Evolutionary conservation across 2,888 invertebrate genomes (phyloP).

Genomic region (Polydrusus pterygomalis): DNA sequence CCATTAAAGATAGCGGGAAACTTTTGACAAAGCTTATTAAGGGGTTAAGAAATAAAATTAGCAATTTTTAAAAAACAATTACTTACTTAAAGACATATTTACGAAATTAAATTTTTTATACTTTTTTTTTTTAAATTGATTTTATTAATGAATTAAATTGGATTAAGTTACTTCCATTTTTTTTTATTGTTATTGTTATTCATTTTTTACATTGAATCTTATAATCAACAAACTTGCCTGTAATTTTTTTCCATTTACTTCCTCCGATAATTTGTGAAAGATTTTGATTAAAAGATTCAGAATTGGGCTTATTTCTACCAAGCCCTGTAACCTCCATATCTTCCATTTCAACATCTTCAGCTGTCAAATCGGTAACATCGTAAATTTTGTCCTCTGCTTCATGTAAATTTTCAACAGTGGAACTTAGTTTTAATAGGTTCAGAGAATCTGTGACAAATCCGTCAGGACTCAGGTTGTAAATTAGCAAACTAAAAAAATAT

Average conservation of each 20-base stretch:
- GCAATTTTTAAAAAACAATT: too few species aligned
- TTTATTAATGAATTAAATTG: too few species aligned
- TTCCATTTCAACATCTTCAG: constrained; percentile 10
- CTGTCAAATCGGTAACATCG: constrained; percentile 51
- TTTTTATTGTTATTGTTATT: too few species aligned
- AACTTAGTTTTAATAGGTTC: constrained; percentile 43
- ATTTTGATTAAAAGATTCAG: constrained; percentile 8
- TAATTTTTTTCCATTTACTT: constrained; percentile 56
- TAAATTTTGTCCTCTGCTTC: constrained; percentile 46
- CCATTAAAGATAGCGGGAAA: too few species aligned
- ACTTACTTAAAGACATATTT: too few species aligned
- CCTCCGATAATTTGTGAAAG: constrained; percentile 7
- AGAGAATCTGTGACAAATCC: constrained; percentile 36
- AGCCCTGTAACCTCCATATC: background rate
- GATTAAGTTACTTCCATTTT: too few species aligned
- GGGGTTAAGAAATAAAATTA: too few species aligned
- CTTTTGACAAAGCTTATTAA: too few species aligned
- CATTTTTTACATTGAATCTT: too few species aligned
- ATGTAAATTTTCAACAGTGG: constrained; percentile 1
- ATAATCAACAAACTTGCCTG: constrained; percentile 47
- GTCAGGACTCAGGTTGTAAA: constrained; percentile 39
- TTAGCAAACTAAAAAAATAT: constrained; percentile 54
- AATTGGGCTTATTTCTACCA: background rate
- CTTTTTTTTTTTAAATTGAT: too few species aligned
- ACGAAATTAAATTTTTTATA: too few species aligned